Evolutionary conservation across 1,140 invertebrate genomes (phyloP), one percentile per base, ranked within the genome.

Genomic region (Brachionus rotundiformis): DNA sequence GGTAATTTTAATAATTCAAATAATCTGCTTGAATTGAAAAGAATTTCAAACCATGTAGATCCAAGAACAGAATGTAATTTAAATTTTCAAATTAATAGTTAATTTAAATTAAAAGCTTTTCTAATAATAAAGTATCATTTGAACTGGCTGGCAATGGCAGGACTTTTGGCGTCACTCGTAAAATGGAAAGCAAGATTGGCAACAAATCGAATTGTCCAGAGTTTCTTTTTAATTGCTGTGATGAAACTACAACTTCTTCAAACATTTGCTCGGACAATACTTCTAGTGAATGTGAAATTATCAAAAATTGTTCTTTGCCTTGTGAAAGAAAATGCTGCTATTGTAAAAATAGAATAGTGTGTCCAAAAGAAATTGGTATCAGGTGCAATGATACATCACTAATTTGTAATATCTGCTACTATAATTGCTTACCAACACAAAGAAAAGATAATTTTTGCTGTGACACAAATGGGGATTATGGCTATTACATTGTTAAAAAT

Each of bases 401-500:
- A 19, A 73, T 73, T 10, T 73, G 68, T 44, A 39, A 73, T 73
- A 19, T 23, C 11, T 73, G 68, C 44, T 73, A 44, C 25, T 29
- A 19, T 44, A 11, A 73, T 41, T 44, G 36, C 10, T 44, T 25
- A 1, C 19, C 25, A 13, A 73, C 25, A 29, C 36, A 73, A 0
- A 27, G 8, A n/a, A 44, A 6, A 8, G 23, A 27, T 25, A 8
- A 71, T 16, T 71, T 3, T 36, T 6, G 29, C 16, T 16, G 36
- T 36, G 59, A 27, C 13, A 71, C 13, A 8, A 33, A 71, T 36
- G 5, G n/a, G 2, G 33, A 39, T 25, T 36, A 8, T 13, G 33
- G 36, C 4, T 73, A 73, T 25, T 73, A 73, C 25, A 44, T 73
- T 44, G 68, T 73, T 41, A 41, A 39, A 73, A 73, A 44, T 44